These are phyloP conservation scores for Hemiscyllium ocellatum DNA, from an alignment of 2,113 vertebrate genomes.

Conservation along the genomic window DNA sequence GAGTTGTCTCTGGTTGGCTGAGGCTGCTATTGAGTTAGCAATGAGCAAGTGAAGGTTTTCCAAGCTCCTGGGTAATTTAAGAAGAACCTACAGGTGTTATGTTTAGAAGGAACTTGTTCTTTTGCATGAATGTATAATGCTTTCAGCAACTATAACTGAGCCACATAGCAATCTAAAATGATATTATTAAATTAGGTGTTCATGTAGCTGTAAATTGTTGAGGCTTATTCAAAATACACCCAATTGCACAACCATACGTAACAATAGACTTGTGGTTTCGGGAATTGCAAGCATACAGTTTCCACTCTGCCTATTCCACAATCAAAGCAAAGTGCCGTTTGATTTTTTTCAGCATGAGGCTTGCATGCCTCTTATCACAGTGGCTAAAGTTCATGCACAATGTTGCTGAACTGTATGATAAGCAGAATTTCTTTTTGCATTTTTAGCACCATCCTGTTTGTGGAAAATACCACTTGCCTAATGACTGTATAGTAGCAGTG, in stretches of 20 bases:
- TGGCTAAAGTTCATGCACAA: neutral
- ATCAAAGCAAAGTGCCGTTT: neutral
- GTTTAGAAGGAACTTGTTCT: neutral
- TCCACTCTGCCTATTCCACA: neutral
- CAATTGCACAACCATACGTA: no score
- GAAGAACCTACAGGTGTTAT: neutral
- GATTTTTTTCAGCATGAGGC: neutral
- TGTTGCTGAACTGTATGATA: neutral
- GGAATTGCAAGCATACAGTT: no score
- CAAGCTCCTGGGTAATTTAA: neutral
- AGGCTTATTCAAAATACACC: no score
- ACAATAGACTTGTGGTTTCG: no score
- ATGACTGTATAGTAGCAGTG: neutral
- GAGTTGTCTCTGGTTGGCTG: neutral
- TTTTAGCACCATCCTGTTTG: neutral
- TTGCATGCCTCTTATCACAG: neutral
- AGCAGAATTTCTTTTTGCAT: neutral
- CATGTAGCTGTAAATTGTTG: no score
- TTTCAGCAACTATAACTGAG: no score
- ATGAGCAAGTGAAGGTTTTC: neutral
- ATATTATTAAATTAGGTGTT: no score
- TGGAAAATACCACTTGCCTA: neutral
- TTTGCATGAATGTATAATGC: no score
- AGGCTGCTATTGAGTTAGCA: neutral
- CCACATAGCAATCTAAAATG: no score